phyloP scores from a whole-genome alignment of 2,888 invertebrate genomes.

The Deroplatys truncata region DNA sequence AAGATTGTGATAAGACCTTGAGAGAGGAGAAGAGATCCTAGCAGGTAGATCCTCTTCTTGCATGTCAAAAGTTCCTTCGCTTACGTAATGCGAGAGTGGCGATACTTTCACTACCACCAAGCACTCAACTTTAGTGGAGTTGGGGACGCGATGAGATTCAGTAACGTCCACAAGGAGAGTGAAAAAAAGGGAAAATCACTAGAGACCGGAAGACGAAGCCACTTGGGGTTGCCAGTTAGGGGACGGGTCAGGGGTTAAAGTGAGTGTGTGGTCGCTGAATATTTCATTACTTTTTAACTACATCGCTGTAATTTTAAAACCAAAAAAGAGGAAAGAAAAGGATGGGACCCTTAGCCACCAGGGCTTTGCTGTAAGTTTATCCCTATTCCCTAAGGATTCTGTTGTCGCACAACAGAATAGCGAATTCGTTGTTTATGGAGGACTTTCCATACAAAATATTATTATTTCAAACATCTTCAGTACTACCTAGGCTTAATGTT shows the following conservation, averaged over 20 bases:
- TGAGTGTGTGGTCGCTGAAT: not conserved
- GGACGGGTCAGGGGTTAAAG: not conserved
- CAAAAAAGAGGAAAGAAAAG: not conserved
- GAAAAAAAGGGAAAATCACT: not conserved
- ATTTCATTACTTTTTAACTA: not conserved
- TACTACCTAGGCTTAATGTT: too few relatives aligned
- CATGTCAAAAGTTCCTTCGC: not conserved
- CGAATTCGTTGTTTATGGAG: too few relatives aligned
- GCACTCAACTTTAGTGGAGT: not conserved
- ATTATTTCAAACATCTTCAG: too few relatives aligned
- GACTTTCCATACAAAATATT: too few relatives aligned
- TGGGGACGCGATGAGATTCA: not conserved
- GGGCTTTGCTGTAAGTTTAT: not conserved
- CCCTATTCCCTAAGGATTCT: not conserved
- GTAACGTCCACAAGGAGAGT: not conserved
- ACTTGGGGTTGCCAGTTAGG: not conserved
- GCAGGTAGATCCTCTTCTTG: not conserved
- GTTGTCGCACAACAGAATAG: not conserved
- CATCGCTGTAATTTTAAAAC: not conserved
- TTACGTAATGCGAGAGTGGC: not conserved
- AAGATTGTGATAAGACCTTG: not conserved
- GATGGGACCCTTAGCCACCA: not conserved
- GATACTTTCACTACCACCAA: not conserved
- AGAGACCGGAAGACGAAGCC: not conserved
- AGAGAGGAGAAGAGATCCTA: not conserved